Evolutionary conservation across 2,797 vertebrate genomes (phyloP).

Genomic region (Pteropus rufus): DNA sequence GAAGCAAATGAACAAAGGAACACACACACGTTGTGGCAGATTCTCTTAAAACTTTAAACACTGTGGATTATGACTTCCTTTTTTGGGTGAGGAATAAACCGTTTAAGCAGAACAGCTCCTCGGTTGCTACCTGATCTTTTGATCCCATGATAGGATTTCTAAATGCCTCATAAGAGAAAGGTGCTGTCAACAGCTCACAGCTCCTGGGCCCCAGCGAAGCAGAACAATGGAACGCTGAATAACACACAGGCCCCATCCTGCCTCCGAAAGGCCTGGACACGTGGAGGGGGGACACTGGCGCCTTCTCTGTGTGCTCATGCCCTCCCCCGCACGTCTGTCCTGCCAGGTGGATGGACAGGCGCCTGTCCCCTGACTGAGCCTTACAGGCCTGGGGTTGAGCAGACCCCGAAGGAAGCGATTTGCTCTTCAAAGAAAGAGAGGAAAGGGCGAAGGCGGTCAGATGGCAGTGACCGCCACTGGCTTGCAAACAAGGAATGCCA

Average conservation of each 20-base stretch:
- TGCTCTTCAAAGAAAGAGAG: not conserved
- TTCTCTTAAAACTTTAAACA: not conserved
- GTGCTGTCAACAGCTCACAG: not conserved
- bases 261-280: not conserved
- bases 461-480: not conserved
- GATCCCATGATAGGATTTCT: not conserved
- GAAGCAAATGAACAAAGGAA: not conserved
- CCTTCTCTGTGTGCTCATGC: not conserved
- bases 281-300: not conserved
- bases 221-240: not conserved
- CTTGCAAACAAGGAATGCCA: not conserved
- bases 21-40: not conserved
- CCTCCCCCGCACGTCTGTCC: not conserved
- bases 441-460: accelerated
- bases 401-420: not conserved
- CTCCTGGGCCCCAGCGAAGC: not conserved
- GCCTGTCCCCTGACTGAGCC: not conserved
- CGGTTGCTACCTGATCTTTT: not conserved
- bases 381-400: not conserved
- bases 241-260: not conserved
- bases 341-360: not conserved
- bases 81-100: not conserved
- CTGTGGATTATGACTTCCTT: not conserved
- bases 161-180: not conserved
- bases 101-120: not conserved